phyloP scores from a whole-genome alignment of 2,888 invertebrate genomes.

The Leptopilina myrica region DNA sequence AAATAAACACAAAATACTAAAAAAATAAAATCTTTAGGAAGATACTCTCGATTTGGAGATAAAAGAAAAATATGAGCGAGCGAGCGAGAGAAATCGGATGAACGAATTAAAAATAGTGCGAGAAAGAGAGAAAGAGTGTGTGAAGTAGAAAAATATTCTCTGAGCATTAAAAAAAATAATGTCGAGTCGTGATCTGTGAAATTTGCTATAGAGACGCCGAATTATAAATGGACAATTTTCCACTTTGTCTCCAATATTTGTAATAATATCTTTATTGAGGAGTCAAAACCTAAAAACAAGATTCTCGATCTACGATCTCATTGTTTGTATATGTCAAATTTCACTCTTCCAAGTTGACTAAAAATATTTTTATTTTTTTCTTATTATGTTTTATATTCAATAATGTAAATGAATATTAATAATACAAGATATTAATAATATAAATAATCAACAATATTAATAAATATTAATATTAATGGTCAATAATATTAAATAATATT shows the following conservation, averaged over 20 bases:
- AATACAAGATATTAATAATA: too few relatives aligned
- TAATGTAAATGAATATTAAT: too few relatives aligned
- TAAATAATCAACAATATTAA: too few relatives aligned
- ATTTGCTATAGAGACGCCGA: constrained; percentile 49
- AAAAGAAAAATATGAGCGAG: constrained; percentile 51
- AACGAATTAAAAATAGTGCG: constrained; percentile 51
- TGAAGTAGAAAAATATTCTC: constrained; percentile 41
- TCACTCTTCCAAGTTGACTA: background rate
- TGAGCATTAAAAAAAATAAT: constrained; percentile 37
- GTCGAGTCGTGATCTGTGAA: constrained; percentile 44
- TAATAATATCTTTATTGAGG: constrained; percentile 15
- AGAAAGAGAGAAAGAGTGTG: constrained; percentile 38
- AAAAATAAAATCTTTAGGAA: constrained; percentile 59
- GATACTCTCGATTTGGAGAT: constrained; percentile 45
- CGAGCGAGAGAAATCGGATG: constrained; percentile 41
- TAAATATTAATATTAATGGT: too few relatives aligned
- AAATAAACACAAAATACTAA: constrained; percentile 53
- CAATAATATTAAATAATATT: too few relatives aligned
- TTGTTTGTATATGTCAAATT: background rate
- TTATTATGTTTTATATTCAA: background rate
- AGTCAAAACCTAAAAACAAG: constrained; percentile 16
- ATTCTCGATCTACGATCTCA: constrained; percentile 20
- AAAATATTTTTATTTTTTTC: background rate
- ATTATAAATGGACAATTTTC: constrained; percentile 44
- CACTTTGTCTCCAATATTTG: constrained; percentile 9